A percentile compares a stretch with the other conserved stretches of the same genome.
Evolutionary conservation across 2,797 vertebrate species (phyloP).

Genomic region (Phataginus tetradactyla): DNA sequence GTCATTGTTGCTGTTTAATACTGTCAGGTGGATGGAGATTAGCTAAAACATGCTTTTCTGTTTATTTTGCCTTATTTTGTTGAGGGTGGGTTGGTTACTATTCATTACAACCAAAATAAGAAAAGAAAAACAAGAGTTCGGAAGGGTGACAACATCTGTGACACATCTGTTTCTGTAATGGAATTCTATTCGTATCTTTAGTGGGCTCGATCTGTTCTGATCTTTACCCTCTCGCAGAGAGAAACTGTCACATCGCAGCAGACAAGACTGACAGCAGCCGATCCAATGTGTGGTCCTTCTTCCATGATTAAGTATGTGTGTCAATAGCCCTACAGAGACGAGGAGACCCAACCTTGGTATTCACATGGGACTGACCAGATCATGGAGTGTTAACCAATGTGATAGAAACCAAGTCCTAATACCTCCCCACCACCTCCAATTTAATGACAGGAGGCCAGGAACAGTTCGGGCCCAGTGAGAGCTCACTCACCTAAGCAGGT

Average conservation of each 20-base stretch:
- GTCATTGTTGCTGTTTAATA: background rate
- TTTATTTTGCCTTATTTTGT: background rate
- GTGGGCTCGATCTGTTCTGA: background rate
- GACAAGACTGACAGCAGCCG: background rate
- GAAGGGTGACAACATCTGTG: background rate
- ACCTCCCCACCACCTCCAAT: background rate
- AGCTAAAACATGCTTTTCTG: background rate
- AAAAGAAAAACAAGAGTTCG: background rate
- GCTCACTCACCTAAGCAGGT: conserved; percentile 55
- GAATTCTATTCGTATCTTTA: background rate
- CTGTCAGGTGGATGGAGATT: background rate
- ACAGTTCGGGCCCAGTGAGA: background rate
- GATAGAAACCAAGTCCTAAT: background rate
- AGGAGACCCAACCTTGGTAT: background rate
- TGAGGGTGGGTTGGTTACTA: background rate
- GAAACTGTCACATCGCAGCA: background rate
- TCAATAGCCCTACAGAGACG: background rate
- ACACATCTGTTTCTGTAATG: background rate
- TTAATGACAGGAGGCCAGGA: background rate
- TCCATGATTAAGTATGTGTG: background rate
- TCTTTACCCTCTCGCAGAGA: background rate
- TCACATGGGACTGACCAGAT: background rate
- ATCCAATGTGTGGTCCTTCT: background rate
- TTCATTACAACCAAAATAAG: background rate
- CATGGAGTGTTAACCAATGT: background rate